Percentiles rank a stretch among this genome's conserved stretches.
Conservation (phyloP, 2,888 invertebrate species). For the Drosophila peninsularis region DNA sequence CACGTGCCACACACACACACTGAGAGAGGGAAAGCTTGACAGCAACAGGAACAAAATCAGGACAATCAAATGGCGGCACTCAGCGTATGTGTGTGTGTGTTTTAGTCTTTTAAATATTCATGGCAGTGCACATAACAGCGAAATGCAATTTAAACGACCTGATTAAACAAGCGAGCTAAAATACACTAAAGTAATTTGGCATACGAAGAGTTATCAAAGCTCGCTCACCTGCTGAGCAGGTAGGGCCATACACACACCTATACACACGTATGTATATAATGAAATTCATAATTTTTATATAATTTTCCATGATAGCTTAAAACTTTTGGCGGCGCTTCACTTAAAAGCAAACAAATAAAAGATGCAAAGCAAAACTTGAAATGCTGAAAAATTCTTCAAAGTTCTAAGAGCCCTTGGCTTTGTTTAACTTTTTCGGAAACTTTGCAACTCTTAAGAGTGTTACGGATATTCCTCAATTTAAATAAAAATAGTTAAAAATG, state of each 20-base stretch:
- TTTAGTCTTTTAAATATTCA: constrained; percentile 59
- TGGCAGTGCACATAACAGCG: constrained; percentile 48
- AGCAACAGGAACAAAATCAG: constrained; percentile 52
- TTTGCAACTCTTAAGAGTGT: constrained; percentile 2
- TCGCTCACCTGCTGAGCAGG: not conserved
- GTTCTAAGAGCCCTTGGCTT: not conserved
- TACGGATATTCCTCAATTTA: not conserved
- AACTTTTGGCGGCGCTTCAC: not conserved
- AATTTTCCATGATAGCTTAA: not conserved
- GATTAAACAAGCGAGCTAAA: constrained; percentile 41
- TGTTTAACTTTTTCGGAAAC: not conserved
- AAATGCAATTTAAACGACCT: constrained; percentile 60
- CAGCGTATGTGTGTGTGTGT: constrained; percentile 14
- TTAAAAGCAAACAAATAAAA: constrained; percentile 3
- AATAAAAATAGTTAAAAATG: not conserved
- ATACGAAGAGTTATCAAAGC: not conserved
- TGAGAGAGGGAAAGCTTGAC: constrained; percentile 2
- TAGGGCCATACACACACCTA: not conserved
- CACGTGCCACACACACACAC: constrained; percentile 48
- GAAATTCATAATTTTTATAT: constrained; percentile 10
- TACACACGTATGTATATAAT: not conserved
- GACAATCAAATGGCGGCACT: constrained; percentile 59
- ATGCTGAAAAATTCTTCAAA: constrained; percentile 4
- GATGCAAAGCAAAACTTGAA: constrained; percentile 5
- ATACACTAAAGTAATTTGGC: constrained; percentile 7